phyloP scores from a whole-genome alignment of 2,797 vertebrate species.

The Rachycentron canadum region DNA sequence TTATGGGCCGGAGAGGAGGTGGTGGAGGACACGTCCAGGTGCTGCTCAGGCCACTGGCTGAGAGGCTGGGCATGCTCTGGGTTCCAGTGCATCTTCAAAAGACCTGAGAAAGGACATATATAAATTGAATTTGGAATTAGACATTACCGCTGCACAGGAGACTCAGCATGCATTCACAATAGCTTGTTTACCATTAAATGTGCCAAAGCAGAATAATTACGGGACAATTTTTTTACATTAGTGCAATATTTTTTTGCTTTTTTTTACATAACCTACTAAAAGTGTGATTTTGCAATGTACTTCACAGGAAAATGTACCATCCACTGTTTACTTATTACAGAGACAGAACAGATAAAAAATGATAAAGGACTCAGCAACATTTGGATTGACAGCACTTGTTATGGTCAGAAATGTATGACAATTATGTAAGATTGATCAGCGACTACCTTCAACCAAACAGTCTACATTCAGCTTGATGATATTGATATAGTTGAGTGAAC shows the following conservation, averaged over 20 bases:
- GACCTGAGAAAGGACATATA: slow-evolving; percentile 80
- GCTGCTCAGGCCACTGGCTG: slow-evolving; percentile 99
- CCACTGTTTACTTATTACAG: background rate
- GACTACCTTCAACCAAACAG: background rate
- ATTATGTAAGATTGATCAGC: background rate
- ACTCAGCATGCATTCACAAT: background rate
- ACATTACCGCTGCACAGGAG: background rate
- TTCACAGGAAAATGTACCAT: background rate
- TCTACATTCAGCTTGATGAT: background rate
- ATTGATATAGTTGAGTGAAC: background rate
- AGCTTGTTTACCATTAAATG: background rate
- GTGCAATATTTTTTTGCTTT: background rate
- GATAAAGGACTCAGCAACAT: background rate
- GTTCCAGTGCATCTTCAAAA: slow-evolving; percentile 99
- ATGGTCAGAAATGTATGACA: background rate
- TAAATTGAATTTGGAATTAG: background rate
- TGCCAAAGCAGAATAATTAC: background rate
- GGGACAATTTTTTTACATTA: background rate
- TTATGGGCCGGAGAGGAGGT: slow-evolving; percentile 97
- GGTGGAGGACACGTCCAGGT: slow-evolving; percentile 98
- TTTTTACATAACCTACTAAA: background rate
- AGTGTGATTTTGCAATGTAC: background rate
- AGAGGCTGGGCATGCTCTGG: slow-evolving; percentile 99
- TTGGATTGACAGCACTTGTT: background rate
- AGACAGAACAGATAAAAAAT: background rate